phyloP scores from a whole-genome alignment of 2,888 invertebrate species.

The Nezara viridula region DNA sequence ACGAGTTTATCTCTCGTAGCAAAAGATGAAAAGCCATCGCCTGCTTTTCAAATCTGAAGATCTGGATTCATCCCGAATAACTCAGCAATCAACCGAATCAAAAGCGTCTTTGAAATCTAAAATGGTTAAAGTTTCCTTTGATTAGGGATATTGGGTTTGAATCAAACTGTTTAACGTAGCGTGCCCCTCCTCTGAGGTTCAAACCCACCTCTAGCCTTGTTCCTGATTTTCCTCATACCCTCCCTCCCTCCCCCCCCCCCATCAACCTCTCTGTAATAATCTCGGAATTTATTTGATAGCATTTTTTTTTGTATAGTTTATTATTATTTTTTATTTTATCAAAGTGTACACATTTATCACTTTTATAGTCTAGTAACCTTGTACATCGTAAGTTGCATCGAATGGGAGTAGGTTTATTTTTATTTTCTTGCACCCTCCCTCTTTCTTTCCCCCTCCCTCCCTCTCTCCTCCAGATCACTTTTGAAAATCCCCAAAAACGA shows the following conservation, averaged over 20 bases:
- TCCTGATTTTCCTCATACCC: neutral
- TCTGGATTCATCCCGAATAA: neutral
- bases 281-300: too few relatives aligned
- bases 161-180: constrained; percentile 25
- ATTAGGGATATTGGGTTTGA: neutral
- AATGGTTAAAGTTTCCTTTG: constrained; percentile 37
- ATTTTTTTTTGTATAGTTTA: too few relatives aligned
- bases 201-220: neutral
- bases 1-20: neutral
- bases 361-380: too few relatives aligned
- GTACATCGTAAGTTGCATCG: too few relatives aligned
- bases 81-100: neutral
- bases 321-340: too few relatives aligned
- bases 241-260: neutral
- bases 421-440: too few relatives aligned
- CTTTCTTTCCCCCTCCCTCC: too few relatives aligned
- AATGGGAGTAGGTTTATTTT: too few relatives aligned
- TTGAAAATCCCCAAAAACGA: too few relatives aligned
- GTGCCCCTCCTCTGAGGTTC: neutral
- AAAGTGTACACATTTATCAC: too few relatives aligned
- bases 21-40: neutral
- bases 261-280: too few relatives aligned
- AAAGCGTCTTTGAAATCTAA: constrained; percentile 27
- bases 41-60: neutral
- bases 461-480: too few relatives aligned